Conservation (phyloP, 2,113 vertebrate species). For the Mirza zaza region DNA sequence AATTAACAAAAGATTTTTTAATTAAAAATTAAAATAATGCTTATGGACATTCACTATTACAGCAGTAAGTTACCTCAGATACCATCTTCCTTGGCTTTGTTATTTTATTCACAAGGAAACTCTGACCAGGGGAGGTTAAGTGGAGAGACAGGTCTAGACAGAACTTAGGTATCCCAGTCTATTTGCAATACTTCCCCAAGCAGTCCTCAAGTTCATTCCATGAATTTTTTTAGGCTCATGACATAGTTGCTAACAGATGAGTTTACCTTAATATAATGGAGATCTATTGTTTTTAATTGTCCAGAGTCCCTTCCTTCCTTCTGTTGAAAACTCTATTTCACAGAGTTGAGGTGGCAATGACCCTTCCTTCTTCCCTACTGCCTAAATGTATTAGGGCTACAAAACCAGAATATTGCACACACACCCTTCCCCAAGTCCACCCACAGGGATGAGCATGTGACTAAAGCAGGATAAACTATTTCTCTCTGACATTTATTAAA, state of each 20-base stretch:
- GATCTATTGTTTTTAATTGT: not conserved
- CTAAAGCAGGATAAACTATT: not conserved
- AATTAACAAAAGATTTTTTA: not conserved
- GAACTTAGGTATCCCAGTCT: not conserved
- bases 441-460: too few species aligned
- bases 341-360: not conserved
- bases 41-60: not conserved
- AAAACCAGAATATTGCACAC: not conserved
- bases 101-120: not conserved
- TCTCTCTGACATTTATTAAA: not conserved
- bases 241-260: not conserved
- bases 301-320: not conserved
- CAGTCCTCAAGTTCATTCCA: not conserved
- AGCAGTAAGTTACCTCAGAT: not conserved
- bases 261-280: not conserved
- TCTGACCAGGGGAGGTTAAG: not conserved
- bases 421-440: not conserved
- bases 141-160: too few species aligned
- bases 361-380: not conserved
- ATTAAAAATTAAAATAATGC: not conserved
- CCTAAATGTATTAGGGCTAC: not conserved
- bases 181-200: not conserved
- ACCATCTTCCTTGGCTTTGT: not conserved
- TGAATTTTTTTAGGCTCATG: not conserved
- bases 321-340: not conserved